Evolutionary conservation across 2,797 vertebrate species (phyloP).

Genomic region (Onychomys torridus): DNA sequence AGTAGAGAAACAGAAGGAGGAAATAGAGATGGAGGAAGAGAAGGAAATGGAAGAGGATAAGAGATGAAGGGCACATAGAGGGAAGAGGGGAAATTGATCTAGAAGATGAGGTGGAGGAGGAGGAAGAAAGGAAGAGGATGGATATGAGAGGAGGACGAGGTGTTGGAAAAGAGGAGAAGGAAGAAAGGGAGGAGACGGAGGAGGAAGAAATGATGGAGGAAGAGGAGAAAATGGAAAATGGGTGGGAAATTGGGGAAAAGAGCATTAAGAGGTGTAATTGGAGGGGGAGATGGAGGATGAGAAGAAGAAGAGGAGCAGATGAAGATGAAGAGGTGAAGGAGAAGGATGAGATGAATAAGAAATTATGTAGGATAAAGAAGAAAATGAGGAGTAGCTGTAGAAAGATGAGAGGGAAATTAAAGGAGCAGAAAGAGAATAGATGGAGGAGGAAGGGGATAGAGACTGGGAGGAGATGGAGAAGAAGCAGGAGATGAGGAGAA

Average conservation of each 20-base stretch:
- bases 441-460: too few species aligned
- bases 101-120: background rate
- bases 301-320: slow-evolving; percentile 83
- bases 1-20: background rate
- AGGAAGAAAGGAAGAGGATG: too few species aligned
- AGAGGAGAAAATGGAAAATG: too few species aligned
- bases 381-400: background rate
- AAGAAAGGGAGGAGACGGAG: too few species aligned
- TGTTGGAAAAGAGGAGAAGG: too few species aligned
- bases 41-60: background rate
- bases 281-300: background rate
- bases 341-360: background rate
- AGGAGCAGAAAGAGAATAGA: background rate
- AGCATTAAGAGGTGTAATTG: background rate
- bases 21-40: background rate
- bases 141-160: background rate
- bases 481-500: background rate
- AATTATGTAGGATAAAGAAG: too few species aligned
- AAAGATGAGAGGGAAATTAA: background rate
- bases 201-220: background rate
- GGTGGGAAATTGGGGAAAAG: too few species aligned
- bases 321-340: slow-evolving; percentile 83
- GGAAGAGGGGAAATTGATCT: background rate
- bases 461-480: background rate
- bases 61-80: background rate